Percentiles rank a stretch among this genome's conserved stretches.
phyloP scores from a whole-genome alignment of 2,888 invertebrate species.

The Acrocera orbiculus region DNA sequence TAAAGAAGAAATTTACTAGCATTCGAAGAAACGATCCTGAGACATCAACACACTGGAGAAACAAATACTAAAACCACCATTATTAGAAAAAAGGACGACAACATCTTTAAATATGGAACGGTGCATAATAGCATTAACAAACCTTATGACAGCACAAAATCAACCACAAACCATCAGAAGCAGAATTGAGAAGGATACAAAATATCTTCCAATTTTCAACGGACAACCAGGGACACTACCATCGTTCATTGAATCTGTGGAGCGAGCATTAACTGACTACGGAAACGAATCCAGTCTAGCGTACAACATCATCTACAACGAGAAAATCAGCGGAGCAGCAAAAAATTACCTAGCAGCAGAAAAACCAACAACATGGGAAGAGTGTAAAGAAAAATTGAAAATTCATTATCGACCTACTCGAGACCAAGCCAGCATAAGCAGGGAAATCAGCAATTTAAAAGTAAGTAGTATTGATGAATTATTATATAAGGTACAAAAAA shows the following conservation, averaged over 20 bases:
- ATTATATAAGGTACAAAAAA: constrained; percentile 5
- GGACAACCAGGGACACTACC: constrained; percentile 2
- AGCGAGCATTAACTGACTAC: neutral
- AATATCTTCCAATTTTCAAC: constrained; percentile 1
- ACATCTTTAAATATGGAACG: no score
- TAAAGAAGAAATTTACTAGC: no score
- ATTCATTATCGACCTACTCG: constrained; percentile 5
- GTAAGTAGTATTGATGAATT: constrained; percentile 4
- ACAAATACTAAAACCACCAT: no score
- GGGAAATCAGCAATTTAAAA: constrained; percentile 2
- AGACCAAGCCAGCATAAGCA: constrained; percentile 1
- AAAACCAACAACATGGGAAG: constrained; percentile 1
- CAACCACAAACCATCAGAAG: no score
- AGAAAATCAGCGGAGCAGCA: neutral
- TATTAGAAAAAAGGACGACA: no score
- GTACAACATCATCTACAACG: constrained; percentile 1
- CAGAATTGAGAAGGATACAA: no score
- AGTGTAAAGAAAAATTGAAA: constrained; percentile 7
- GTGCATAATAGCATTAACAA: no score
- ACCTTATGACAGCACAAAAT: no score
- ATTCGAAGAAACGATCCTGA: no score
- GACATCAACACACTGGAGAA: no score
- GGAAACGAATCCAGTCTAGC: neutral
- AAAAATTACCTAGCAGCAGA: constrained; percentile 6
- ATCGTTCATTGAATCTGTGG: constrained; percentile 5